Conservation (phyloP, 2,797 vertebrate genomes). For the Coranthus polyacanthus region DNA sequence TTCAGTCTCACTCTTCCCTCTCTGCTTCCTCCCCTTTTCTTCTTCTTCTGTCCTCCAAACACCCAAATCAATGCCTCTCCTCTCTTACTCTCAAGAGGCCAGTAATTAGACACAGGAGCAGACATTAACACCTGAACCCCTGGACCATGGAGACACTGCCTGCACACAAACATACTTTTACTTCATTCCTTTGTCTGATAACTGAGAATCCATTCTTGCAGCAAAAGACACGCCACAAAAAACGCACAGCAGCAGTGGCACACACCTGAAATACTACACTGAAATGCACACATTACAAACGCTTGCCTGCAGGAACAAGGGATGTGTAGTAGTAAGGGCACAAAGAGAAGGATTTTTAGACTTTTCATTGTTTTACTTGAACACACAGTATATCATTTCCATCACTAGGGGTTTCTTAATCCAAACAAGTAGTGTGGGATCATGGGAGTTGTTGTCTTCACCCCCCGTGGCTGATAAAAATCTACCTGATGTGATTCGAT, state of each 20-base stretch:
- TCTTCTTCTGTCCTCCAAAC: constrained; percentile 23
- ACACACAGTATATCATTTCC: too few species aligned
- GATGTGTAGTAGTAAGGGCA: neutral
- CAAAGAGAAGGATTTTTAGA: neutral
- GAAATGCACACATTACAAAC: constrained; percentile 20
- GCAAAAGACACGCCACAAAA: constrained; percentile 14
- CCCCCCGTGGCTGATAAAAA: too few species aligned
- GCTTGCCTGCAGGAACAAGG: constrained; percentile 4
- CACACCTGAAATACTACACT: neutral
- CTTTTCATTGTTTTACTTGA: too few species aligned
- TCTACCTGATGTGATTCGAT: too few species aligned
- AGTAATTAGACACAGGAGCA: constrained; percentile 75
- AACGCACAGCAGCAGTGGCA: constrained; percentile 3
- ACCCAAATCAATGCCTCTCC: constrained; percentile 52
- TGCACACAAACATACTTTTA: constrained; percentile 2
- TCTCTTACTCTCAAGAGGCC: constrained; percentile 31
- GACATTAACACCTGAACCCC: constrained; percentile 79
- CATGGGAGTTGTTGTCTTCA: too few species aligned
- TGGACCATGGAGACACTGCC: constrained; percentile 37
- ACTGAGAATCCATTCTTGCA: constrained; percentile 20
- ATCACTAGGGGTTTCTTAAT: too few species aligned
- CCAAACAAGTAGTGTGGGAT: too few species aligned
- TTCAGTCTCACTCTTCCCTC: constrained; percentile 28
- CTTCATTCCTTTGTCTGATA: constrained; percentile 65
- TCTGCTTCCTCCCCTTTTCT: constrained; percentile 14